Percentiles rank a stretch among this genome's conserved stretches.
phyloP scores from a whole-genome alignment of 2,113 vertebrate genomes.

The Isurus oxyrinchus region DNA sequence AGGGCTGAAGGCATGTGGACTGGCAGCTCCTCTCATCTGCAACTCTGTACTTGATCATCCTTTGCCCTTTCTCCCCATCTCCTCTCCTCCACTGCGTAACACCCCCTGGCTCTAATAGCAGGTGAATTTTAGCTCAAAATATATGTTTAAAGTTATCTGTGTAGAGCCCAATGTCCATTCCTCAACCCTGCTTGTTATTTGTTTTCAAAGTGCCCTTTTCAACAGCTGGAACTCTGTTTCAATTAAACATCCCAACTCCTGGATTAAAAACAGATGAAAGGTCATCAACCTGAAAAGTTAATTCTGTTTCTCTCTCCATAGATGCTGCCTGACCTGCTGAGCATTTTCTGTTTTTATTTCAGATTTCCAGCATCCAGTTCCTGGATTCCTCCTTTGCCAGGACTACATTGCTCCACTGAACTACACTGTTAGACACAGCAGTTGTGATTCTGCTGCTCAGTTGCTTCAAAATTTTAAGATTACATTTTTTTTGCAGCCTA shows the following conservation, averaged over 20 bases:
- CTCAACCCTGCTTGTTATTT: background rate
- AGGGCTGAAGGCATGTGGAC: too few relatives aligned
- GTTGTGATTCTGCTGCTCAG: background rate
- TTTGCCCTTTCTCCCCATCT: background rate
- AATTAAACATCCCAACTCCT: background rate
- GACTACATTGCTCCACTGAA: background rate
- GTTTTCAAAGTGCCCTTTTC: background rate
- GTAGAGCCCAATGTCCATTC: background rate
- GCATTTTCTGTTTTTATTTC: too few relatives aligned
- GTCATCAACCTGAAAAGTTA: too few relatives aligned
- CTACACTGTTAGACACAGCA: background rate
- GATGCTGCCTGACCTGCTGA: too few relatives aligned
- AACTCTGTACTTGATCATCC: background rate
- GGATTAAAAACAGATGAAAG: too few relatives aligned
- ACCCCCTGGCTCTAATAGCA: background rate
- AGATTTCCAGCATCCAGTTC: too few relatives aligned
- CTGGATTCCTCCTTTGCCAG: too few relatives aligned
- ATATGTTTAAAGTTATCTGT: background rate
- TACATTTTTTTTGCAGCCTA: background rate
- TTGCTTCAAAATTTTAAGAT: background rate
- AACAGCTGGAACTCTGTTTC: background rate
- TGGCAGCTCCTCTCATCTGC: background rate
- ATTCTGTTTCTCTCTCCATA: too few relatives aligned
- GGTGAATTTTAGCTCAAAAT: background rate
- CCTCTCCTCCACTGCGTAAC: background rate